Base-by-base conservation (phyloP, 2,113 vertebrate species). In the Guaruba guarouba region DNA sequence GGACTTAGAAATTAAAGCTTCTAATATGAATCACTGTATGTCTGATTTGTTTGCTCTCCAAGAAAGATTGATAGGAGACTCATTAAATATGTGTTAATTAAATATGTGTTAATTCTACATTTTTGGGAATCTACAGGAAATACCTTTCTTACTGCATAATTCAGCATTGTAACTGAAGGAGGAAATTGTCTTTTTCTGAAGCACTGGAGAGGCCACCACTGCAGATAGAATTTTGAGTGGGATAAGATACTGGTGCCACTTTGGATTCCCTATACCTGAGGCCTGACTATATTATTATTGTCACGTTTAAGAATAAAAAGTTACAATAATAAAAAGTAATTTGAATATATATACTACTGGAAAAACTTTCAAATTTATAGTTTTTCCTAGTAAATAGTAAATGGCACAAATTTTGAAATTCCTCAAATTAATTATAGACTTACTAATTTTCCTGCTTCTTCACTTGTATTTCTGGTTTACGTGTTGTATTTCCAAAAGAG, bases 21-120 rank as follows among this genome's bases (percentile, higher is more conserved):
- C 14, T 1, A 0, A 24, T 46, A 31, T 16, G 35, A 79, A 19
- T 68, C 27, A 23, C 4, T 76, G 9, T 0, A 2, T 79, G 13
- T 55, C 29, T 80, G 11, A 51, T 79, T 68, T 85, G 52, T 67
- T 71, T 66, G 9, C 52, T 92, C 12, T 76, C 27, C 52, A 69
- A 64, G 28, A 62, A 37, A 7, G 5, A 24, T 48, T 64, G 33
- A 27, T 55, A 75, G 43, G 13, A 92, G 0, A 51, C n/a, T 85
- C 25, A 46, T 79, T 33, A 68, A 68, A 68, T 43, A 29, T 24
- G 11, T 73, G 20, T 79, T 62, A 69, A 46, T 79, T 33, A 68
- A 64, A 68, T 43, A 29, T 24, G 10, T 73, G 20, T 76, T 66
- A 73, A 46, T 61, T 82, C 35, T 82, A 80, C 16, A 55, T 76